phyloP scores from a whole-genome alignment of 2,797 vertebrate species.

The Heterohyrax brucei region DNA sequence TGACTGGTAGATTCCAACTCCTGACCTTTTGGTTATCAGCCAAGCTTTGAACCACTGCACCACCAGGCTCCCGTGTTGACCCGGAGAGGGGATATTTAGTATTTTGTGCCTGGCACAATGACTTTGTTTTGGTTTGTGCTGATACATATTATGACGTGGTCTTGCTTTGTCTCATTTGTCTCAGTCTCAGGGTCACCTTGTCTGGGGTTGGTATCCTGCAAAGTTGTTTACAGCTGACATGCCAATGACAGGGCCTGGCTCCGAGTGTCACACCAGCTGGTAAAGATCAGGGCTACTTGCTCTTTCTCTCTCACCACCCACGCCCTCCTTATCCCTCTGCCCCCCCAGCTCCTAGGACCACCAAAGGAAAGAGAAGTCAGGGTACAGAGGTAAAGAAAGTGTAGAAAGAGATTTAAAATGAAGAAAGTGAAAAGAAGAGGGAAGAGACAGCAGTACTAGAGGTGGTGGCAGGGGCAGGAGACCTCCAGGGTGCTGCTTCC shows the following conservation, averaged over 20 bases:
- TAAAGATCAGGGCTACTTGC: background rate
- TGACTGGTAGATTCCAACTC: too few species aligned
- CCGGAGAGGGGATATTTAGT: background rate
- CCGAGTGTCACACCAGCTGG: background rate
- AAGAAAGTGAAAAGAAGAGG: background rate
- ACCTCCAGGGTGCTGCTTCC: background rate
- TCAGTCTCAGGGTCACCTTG: background rate
- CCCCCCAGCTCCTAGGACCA: background rate
- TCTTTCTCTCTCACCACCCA: background rate
- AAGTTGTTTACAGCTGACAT: background rate
- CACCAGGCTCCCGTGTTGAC: too few species aligned
- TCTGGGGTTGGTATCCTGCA: background rate
- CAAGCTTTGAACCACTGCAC: too few species aligned
- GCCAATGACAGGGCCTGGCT: background rate
- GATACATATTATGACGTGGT: background rate
- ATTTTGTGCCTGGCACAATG: background rate
- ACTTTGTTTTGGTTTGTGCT: background rate
- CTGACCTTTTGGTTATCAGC: too few species aligned
- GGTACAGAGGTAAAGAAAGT: background rate
- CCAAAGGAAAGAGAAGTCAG: background rate
- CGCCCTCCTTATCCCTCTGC: background rate
- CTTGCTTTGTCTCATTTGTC: background rate
- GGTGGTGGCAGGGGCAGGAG: background rate
- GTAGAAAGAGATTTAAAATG: background rate
- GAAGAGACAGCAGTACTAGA: background rate